Evolutionary conservation across 2,113 vertebrate genomes (phyloP).

Genomic region (Fregata magnificens): DNA sequence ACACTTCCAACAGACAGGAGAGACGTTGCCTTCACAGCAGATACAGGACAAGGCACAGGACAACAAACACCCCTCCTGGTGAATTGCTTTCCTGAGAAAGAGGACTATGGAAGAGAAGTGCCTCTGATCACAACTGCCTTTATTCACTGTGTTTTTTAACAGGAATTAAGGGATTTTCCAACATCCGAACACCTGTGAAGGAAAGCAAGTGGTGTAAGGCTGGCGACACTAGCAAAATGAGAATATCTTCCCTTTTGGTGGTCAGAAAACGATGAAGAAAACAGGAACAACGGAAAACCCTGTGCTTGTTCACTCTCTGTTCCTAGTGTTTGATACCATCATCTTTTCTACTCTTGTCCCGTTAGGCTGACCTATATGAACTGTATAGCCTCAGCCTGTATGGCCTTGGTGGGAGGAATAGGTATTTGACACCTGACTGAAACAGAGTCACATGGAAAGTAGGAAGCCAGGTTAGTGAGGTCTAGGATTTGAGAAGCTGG

Average conservation of each 20-base stretch:
- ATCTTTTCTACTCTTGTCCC: neutral
- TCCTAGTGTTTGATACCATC: neutral
- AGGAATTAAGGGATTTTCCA: neutral
- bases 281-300: neutral
- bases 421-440: neutral
- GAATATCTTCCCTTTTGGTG: neutral
- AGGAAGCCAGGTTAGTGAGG: neutral
- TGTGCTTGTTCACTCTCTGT: neutral
- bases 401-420: neutral
- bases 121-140: neutral
- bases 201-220: neutral
- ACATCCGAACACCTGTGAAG: rapidly evolving
- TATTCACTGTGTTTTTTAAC: neutral
- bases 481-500: neutral
- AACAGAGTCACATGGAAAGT: neutral
- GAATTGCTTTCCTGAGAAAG: neutral
- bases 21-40: neutral
- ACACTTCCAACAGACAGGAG: neutral
- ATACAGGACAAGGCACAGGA: neutral
- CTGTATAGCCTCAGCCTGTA: neutral
- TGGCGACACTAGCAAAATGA: neutral
- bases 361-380: neutral
- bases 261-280: neutral
- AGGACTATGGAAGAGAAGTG: neutral
- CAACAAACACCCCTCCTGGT: neutral